Conservation (phyloP, 2,797 vertebrate genomes). For the Nannoperca obscura region DNA sequence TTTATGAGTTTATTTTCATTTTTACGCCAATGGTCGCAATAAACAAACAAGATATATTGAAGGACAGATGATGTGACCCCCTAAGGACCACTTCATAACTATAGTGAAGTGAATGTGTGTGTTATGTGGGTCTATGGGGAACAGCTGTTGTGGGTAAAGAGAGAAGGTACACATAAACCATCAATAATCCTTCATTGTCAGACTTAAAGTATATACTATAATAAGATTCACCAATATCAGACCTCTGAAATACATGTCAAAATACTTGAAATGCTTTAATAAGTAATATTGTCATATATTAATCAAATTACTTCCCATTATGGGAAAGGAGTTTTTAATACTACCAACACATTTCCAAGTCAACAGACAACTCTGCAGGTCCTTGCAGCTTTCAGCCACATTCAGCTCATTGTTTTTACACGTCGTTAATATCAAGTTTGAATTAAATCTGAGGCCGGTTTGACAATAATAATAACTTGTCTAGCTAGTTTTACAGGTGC, state of each 20-base stretch:
- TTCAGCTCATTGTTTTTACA: background rate
- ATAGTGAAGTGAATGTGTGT: conserved; percentile 4
- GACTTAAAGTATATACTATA: background rate
- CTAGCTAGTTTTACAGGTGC: background rate
- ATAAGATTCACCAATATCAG: background rate
- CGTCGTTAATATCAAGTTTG: background rate
- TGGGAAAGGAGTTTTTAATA: background rate
- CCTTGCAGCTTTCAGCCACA: background rate
- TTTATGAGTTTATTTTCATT: conserved; percentile 64
- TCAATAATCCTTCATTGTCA: conserved; percentile 19
- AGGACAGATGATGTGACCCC: conserved; percentile 61
- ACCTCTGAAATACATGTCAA: background rate
- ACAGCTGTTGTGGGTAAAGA: background rate
- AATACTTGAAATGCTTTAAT: background rate
- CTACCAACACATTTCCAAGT: background rate
- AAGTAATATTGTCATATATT: background rate
- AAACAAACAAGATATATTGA: conserved; percentile 64
- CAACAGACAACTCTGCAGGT: background rate
- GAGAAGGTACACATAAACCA: conserved; percentile 17
- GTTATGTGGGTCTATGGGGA: conserved; percentile 25
- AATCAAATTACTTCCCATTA: background rate
- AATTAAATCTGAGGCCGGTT: background rate
- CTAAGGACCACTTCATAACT: conserved; percentile 54
- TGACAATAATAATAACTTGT: background rate
- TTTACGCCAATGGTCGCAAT: conserved; percentile 46